phyloP scores from a whole-genome alignment of 2,888 invertebrate species.

The Sphaerophoria rueppellii region DNA sequence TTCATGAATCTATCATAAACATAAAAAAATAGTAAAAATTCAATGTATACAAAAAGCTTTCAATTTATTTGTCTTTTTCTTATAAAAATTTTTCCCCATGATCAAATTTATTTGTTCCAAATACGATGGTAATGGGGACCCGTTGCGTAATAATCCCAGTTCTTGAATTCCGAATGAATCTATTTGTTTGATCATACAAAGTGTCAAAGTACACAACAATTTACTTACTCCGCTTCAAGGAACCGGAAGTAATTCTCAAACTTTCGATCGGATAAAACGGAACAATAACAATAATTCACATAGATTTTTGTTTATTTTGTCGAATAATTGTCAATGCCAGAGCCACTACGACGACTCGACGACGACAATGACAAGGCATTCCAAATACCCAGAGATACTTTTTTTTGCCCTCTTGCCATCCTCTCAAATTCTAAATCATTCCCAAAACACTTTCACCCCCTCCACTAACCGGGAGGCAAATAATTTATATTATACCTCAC shows the following conservation, averaged over 20 bases:
- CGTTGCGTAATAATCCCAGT: no score
- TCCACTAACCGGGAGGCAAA: not conserved
- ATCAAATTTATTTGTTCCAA: no score
- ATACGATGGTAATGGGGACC: no score
- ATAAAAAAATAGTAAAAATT: no score
- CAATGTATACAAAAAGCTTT: no score
- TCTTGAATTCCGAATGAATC: not conserved
- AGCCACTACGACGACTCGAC: not conserved
- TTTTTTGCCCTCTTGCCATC: not conserved
- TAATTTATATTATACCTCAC: not conserved
- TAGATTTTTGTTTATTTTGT: slow-evolving; percentile 26
- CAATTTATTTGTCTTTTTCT: no score
- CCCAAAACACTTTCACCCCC: not conserved
- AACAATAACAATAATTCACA: slow-evolving; percentile 65
- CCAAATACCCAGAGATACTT: not conserved
- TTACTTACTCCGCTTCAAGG: slow-evolving; percentile 39
- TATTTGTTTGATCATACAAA: slow-evolving; percentile 3
- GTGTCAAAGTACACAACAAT: slow-evolving; percentile 1
- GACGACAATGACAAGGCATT: not conserved
- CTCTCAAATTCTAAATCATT: not conserved
- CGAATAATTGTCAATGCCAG: slow-evolving; percentile 52
- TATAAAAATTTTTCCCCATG: no score
- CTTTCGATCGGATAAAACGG: slow-evolving; percentile 63
- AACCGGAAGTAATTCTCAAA: slow-evolving; percentile 65
- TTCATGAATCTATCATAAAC: no score